Evolutionary conservation across 2,888 invertebrate species (phyloP).

Genomic region (Catocala sponsa): DNA sequence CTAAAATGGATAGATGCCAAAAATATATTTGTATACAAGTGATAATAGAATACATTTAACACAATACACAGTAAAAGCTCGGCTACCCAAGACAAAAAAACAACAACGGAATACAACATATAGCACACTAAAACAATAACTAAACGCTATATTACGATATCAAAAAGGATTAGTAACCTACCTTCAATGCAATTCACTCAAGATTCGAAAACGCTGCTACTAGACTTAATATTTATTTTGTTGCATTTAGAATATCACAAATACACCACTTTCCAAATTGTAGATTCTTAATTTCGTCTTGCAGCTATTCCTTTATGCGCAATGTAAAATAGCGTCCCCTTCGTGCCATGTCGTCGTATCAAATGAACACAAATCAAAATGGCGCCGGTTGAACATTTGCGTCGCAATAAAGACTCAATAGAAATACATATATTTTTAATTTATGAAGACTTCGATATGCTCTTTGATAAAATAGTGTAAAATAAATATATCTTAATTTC

Average conservation of each 20-base stretch:
- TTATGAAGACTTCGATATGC: not conserved
- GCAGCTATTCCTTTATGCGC: not conserved
- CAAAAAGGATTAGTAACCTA: conserved; percentile 35
- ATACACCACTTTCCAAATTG: conserved; percentile 20
- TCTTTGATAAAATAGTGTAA: not conserved
- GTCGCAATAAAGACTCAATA: not conserved
- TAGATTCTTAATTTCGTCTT: conserved; percentile 9
- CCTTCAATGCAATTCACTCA: conserved; percentile 38
- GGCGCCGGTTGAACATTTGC: conserved; percentile 51
- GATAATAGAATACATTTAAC: too few species aligned
- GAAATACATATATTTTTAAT: not conserved
- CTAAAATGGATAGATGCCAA: too few species aligned
- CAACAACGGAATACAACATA: too few species aligned
- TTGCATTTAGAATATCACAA: conserved; percentile 19
- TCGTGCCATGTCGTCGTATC: conserved; percentile 44
- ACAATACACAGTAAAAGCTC: too few species aligned
- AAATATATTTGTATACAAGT: too few species aligned
- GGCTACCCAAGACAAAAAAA: too few species aligned
- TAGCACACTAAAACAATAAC: too few species aligned
- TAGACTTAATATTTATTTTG: conserved; percentile 19
- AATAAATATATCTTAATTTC: not conserved
- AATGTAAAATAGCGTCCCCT: conserved; percentile 41
- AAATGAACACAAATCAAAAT: conserved; percentile 63
- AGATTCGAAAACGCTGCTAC: conserved; percentile 34
- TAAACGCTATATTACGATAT: too few species aligned